Evolutionary conservation across 2,113 vertebrate genomes (phyloP), one percentile per base, ranked within the genome.

Genomic region (Amblyornis subalaris): DNA sequence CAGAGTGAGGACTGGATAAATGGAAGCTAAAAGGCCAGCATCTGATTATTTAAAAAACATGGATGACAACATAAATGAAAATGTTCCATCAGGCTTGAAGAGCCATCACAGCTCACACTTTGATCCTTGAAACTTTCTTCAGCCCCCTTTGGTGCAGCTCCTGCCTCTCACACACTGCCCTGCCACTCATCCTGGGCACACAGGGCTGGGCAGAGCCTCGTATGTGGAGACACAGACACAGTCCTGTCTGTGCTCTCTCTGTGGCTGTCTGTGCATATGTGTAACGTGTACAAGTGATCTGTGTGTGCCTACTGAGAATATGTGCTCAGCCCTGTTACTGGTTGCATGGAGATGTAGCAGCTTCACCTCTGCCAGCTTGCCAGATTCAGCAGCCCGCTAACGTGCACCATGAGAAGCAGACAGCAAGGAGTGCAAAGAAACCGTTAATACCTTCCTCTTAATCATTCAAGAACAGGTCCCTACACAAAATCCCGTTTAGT

Each of bases 121-220:
- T 1, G 1, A 57, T 40, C 4, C 2, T 5, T 62, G 54, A 62
- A 89, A 81, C 10, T 45, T 58, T 54, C 21, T 81, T 69, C 73
- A 89, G 14, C 42, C 35, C 40, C 22, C 45, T 88, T 71, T 8
- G 2, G 22, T 33, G 23, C 33, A 26, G 21, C 29, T 7, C 21
- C 38, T 36, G n/a, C 35, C 51, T 48, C 20, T 54, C 54, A 26
- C 24, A n/a, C 12, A 4, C 21, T 65, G 67, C 10, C 38, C 44
- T 71, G 57, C 17, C 17, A 11, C 25, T 35, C 36, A 21, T 10
- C 7, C 14, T 0, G 0, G 14, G 53, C 33, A 53, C 18, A 9
- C 1, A 2, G 25, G 26, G 13, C 12, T 53, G 28, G 36, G 29
- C 29, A 72, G 13, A 84, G 36, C 40, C 19, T 29, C 2, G 0